Evolutionary conservation across 2,113 vertebrate genomes (phyloP).

Genomic region (Corydoras maculifer): DNA sequence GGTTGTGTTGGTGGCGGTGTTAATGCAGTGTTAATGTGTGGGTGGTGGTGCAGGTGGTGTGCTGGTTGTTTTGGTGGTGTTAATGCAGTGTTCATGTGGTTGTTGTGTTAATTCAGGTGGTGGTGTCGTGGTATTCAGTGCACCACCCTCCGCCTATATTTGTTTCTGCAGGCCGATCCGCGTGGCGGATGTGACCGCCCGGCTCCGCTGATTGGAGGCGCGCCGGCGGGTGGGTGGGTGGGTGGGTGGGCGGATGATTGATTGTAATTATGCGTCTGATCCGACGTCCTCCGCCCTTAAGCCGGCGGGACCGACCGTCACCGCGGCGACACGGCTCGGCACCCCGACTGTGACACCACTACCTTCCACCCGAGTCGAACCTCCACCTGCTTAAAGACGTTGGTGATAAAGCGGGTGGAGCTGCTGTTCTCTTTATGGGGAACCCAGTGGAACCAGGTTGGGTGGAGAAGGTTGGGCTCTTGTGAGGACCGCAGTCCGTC

Average conservation of each 20-base stretch:
- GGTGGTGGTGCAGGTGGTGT: no score
- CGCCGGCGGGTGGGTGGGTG: constrained; percentile 4
- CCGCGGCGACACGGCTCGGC: constrained; percentile 43
- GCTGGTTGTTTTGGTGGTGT: no score
- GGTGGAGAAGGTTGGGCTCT: no score
- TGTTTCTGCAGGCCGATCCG: not conserved
- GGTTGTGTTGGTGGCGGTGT: no score
- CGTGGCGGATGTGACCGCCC: constrained; percentile 30
- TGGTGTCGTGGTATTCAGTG: no score
- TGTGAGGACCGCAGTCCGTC: no score
- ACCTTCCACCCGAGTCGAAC: constrained; percentile 62
- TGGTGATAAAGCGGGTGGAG: no score
- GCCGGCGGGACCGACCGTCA: constrained; percentile 52
- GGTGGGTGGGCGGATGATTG: constrained; percentile 44
- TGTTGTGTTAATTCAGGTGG: no score
- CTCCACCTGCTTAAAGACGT: constrained; percentile 43
- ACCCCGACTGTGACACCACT: constrained; percentile 64
- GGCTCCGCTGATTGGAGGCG: constrained; percentile 41
- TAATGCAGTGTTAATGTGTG: no score
- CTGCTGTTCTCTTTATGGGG: no score
- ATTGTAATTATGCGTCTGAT: constrained; percentile 59
- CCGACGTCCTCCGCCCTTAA: constrained; percentile 43
- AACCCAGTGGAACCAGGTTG: no score
- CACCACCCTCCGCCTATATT: not conserved
- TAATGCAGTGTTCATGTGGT: no score